Base-by-base conservation (phyloP, 2,113 vertebrate species). In the Sander lucioperca region DNA sequence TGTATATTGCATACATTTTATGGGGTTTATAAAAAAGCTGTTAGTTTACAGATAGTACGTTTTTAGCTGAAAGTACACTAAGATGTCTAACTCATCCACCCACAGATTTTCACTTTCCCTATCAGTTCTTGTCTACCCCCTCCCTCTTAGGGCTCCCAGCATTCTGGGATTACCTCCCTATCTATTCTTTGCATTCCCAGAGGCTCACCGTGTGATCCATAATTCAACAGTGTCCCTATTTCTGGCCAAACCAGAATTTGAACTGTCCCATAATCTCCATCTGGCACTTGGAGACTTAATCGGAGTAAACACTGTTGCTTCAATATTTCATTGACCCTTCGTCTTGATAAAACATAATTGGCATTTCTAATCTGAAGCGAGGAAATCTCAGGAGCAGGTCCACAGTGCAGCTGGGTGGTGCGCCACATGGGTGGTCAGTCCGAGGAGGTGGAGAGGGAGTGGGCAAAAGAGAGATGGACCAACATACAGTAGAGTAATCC, bases 321-420 rank as follows among this genome's bases (percentile, higher is more conserved):
- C 93, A 91, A 94, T 93, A 94, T 93, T 87, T 92, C 89, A 94
- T 92, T 93, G 92, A 92, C 88, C 88, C 75, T 82, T 81, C n/a
- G 85, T 88, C 86, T 90, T 88, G 91, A 93, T 94, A 94, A 93
- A 77, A 89, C 81, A 89, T 92, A 90, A 93, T 92, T 93, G 91
- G 83, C 84, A 87, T 93, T 91, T 91, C 90, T 92, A 90, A 94
- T 94, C 91, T 87, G 88, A 71, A 82, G 56, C 54, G 23, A 76
- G 86, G 68, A 74, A 91, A 86, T 90, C 84, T 83, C 86, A 33
- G 81, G 78, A 88, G 74, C 80, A 76, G 70, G 70, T 57, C 61
- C 63, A 82, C 77, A 64, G 74, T 69, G 70, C 43, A 65, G 61
- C 65, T n/a, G 77, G 82, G 77, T 59, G 75, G 19, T 61, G 58